These are phyloP conservation scores for Pectinophora gossypiella DNA, from an alignment of 1,140 invertebrate genomes.

Conservation along the genomic window DNA sequence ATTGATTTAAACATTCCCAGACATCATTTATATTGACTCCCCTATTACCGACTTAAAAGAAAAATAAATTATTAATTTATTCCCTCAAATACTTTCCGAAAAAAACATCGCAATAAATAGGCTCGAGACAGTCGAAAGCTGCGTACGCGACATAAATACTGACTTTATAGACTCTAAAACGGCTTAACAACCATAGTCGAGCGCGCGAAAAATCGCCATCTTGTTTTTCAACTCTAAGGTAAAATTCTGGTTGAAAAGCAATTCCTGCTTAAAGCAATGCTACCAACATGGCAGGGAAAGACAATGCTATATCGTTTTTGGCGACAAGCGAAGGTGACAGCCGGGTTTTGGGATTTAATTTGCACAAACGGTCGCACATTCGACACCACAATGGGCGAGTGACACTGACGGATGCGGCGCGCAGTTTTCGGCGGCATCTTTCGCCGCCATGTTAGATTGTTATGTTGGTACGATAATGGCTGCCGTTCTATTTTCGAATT, in stretches of 20 bases:
- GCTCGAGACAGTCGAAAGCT: constrained; percentile 46
- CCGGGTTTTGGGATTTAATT: constrained; percentile 57
- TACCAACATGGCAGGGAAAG: constrained; percentile 18
- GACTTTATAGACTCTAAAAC: no score
- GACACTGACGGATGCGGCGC: constrained; percentile 50
- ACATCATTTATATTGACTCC: no score
- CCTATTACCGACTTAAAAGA: no score
- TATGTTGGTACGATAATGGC: no score
- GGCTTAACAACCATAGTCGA: no score
- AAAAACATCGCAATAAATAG: constrained; percentile 56
- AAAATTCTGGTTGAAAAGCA: no score
- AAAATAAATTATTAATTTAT: constrained; percentile 64
- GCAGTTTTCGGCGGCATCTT: constrained; percentile 7
- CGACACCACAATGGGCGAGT: constrained; percentile 33
- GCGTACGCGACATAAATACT: constrained; percentile 42
- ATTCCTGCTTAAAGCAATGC: no score
- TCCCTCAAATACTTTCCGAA: constrained; percentile 38
- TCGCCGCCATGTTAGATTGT: no score
- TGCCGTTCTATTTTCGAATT: no score
- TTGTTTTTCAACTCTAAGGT: no score
- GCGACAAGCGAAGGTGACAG: constrained; percentile 54
- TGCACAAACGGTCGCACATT: constrained; percentile 35
- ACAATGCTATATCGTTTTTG: constrained; percentile 58
- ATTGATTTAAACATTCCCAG: no score
- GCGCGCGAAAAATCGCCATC: no score